Base-by-base conservation (phyloP, 1,140 invertebrate species). In the Drosophila kikkawai region DNA sequence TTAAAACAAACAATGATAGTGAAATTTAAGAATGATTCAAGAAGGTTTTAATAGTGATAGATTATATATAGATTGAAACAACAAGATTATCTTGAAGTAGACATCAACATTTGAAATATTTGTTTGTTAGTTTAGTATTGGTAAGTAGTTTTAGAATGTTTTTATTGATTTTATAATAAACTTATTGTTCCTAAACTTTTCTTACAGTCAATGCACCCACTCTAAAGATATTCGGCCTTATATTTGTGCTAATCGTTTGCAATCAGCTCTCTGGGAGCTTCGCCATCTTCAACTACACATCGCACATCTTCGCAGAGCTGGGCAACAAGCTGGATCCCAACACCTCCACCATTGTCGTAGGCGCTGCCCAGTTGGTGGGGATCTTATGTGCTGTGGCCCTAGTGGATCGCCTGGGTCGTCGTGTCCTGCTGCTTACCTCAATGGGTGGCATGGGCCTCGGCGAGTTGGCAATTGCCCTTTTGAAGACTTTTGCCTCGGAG, bases 321-420 rank as follows among this genome's bases (percentile, higher is more conserved):
- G 94, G 95, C 1, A 94, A 94, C 3, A 90, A 81, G 7, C 67
- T 97, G 0, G 91, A 95, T 3, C 90, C 96, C 0, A 93, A 94
- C 50, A 82, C 95, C 22, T 94, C 95, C 13, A 95, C 97, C 3
- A 96, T 98, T 65, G 94, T 97, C 6, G 95, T 98, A 4, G 96
- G 96, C 1, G 73, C 63, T 44, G 51, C 67, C 7, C 90, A 91
- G 70, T 39, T 92, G 37, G 9, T 92, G n/a, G 84, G 84, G 48
- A 82, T 84, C 17, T 26, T 79, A 4, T 59, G 70, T 26, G 57
- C 87, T 9, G 61, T 91, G 11, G 42, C 22, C 4, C 53, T 87
- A 9, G 86, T 91, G 50, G 91, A 92, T 74, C 68, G 75, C 3
- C 39, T 87, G 36, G 90, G 90, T 17, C 59, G 90, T 7, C 86